Conservation (phyloP, 2,113 vertebrate genomes). For the Alligator sinensis region DNA sequence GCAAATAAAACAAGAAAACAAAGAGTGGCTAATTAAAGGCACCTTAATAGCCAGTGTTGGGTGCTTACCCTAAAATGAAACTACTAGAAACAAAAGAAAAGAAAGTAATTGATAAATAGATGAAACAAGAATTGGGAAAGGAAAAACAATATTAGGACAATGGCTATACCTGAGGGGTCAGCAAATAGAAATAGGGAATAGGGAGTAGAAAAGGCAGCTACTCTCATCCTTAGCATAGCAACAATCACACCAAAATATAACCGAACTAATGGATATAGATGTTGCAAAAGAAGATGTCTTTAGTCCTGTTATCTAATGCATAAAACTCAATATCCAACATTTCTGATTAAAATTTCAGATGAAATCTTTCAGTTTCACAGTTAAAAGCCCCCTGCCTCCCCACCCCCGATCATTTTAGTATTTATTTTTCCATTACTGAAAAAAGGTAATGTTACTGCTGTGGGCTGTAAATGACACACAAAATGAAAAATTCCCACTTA, state of each 20-base stretch:
- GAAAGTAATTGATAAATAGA: background rate
- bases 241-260: background rate
- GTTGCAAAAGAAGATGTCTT: background rate
- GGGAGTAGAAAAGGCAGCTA: background rate
- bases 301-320: background rate
- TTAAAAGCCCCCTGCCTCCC: background rate
- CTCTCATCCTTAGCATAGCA: background rate
- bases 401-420: background rate
- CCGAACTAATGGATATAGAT: background rate
- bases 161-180: background rate
- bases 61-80: background rate
- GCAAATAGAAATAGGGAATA: background rate
- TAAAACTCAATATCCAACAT: background rate
- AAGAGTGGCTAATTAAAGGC: background rate
- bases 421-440: background rate
- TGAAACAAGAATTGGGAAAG: background rate
- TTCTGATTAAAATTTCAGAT: background rate
- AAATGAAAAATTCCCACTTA: background rate
- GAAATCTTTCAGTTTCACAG: background rate
- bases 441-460: background rate
- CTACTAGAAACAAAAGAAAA: background rate
- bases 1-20: background rate
- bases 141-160: background rate
- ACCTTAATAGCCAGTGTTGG: background rate
- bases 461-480: background rate